Evolutionary conservation across 1,140 invertebrate species (phyloP).

Genomic region (Hylaeus volcanicus): DNA sequence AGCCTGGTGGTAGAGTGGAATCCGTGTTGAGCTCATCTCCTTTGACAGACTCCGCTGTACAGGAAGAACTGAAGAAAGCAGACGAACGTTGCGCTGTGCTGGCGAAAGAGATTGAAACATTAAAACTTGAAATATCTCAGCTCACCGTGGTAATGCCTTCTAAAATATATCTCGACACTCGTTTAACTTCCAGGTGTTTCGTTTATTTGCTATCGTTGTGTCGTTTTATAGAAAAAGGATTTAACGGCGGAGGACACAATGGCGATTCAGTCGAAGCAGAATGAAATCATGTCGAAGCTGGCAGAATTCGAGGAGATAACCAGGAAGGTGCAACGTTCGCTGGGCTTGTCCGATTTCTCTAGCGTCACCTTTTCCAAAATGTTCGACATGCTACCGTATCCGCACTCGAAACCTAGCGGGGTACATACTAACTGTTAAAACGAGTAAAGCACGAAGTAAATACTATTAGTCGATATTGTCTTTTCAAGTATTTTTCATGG

Average conservation of each 20-base stretch:
- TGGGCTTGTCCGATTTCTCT: constrained; percentile 70
- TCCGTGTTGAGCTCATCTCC: constrained; percentile 60
- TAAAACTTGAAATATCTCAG: constrained; percentile 59
- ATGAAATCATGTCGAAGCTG: constrained; percentile 68
- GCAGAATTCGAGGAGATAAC: constrained; percentile 74
- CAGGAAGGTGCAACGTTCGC: constrained; percentile 66
- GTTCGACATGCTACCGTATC: constrained; percentile 64
- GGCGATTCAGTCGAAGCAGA: constrained; percentile 67
- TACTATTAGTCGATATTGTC: no score
- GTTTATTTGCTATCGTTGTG: background rate
- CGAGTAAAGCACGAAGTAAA: background rate
- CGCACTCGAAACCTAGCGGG: constrained; percentile 43
- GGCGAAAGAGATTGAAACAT: constrained; percentile 61
- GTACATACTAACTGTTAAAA: constrained; percentile 16
- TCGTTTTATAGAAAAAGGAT: constrained; percentile 72
- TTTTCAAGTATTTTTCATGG: no score
- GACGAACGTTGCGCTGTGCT: constrained; percentile 62
- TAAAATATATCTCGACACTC: background rate
- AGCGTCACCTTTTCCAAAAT: constrained; percentile 63
- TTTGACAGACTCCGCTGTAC: constrained; percentile 60
- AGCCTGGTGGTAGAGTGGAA: constrained; percentile 45
- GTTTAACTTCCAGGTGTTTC: constrained; percentile 17
- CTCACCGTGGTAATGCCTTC: constrained; percentile 56
- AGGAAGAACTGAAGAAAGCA: constrained; percentile 61
- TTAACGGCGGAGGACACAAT: constrained; percentile 71